Evolutionary conservation across 1,140 invertebrate species (phyloP).

Genomic region (Popillia japonica): DNA sequence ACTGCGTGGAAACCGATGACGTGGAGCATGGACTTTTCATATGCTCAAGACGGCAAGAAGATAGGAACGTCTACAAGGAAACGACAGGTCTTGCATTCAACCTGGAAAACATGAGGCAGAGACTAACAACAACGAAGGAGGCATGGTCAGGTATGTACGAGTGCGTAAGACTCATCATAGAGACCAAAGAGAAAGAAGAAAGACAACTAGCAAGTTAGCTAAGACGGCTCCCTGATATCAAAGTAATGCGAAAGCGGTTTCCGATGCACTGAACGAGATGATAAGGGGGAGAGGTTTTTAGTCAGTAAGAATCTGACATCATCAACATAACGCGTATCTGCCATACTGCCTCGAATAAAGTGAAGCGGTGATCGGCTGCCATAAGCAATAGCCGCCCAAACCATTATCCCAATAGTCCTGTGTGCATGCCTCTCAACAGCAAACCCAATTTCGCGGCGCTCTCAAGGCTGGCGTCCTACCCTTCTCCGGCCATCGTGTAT

Average conservation of each 20-base stretch:
- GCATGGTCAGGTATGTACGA: constrained; percentile 22
- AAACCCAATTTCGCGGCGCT: too few relatives aligned
- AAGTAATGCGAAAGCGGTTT: constrained; percentile 30
- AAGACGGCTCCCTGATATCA: constrained; percentile 41
- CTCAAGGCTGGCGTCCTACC: too few relatives aligned
- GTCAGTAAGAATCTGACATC: too few relatives aligned
- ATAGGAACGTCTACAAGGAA: not conserved
- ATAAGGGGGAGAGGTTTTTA: too few relatives aligned
- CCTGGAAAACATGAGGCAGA: not conserved
- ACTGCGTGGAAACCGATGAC: not conserved
- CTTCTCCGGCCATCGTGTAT: too few relatives aligned
- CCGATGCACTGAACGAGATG: not conserved
- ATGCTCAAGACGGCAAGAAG: not conserved
- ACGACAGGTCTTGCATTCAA: not conserved
- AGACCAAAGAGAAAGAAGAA: not conserved
- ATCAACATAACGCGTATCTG: too few relatives aligned
- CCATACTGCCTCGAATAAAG: too few relatives aligned
- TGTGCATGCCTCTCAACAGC: too few relatives aligned
- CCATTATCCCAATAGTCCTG: too few relatives aligned
- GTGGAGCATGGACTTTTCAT: not conserved
- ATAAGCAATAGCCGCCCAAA: too few relatives aligned
- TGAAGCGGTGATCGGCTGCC: too few relatives aligned
- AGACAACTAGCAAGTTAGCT: constrained; percentile 45
- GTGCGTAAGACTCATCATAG: not conserved
- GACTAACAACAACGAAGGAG: constrained; percentile 55